Evolutionary conservation across 1,140 invertebrate genomes (phyloP).

Genomic region (Chlorops oryzae): DNA sequence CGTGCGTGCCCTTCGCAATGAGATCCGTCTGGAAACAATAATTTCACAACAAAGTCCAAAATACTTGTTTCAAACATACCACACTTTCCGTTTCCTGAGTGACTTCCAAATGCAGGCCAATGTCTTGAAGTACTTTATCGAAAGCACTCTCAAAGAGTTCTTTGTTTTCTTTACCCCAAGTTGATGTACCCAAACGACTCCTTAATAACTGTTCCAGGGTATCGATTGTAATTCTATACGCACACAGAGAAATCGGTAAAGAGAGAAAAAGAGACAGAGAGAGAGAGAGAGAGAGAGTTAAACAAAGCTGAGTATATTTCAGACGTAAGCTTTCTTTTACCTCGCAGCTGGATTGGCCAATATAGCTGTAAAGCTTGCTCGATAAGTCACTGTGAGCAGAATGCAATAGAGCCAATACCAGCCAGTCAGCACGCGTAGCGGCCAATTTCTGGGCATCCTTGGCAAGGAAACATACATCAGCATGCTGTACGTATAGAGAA

Average conservation of each 20-base stretch:
- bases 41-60: not conserved
- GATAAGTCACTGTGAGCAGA: slow-evolving; percentile 67
- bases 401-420: slow-evolving; percentile 83
- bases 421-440: slow-evolving; percentile 68
- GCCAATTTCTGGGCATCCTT: slow-evolving; percentile 67
- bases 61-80: slow-evolving; percentile 32
- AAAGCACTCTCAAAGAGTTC: slow-evolving; percentile 62
- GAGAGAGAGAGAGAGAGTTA: not conserved
- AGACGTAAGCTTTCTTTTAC: slow-evolving; percentile 48
- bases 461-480: slow-evolving; percentile 68
- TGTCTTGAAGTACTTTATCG: slow-evolving; percentile 58
- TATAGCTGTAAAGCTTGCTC: slow-evolving; percentile 76
- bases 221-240: slow-evolving; percentile 73
- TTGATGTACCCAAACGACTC: slow-evolving; percentile 58
- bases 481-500: slow-evolving; percentile 74
- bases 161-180: slow-evolving; percentile 63
- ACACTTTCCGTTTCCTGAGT: slow-evolving; percentile 54
- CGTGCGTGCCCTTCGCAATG: slow-evolving; percentile 63
- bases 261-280: no score
- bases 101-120: slow-evolving; percentile 61
- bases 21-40: slow-evolving; percentile 38
- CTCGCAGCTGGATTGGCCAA: slow-evolving; percentile 66
- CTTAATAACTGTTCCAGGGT: slow-evolving; percentile 61
- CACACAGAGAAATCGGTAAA: slow-evolving; percentile 16
- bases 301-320: slow-evolving; percentile 13